These are phyloP conservation scores for Trochalopteron elliotii DNA, from an alignment of 2,113 vertebrate species.

Conservation along the genomic window DNA sequence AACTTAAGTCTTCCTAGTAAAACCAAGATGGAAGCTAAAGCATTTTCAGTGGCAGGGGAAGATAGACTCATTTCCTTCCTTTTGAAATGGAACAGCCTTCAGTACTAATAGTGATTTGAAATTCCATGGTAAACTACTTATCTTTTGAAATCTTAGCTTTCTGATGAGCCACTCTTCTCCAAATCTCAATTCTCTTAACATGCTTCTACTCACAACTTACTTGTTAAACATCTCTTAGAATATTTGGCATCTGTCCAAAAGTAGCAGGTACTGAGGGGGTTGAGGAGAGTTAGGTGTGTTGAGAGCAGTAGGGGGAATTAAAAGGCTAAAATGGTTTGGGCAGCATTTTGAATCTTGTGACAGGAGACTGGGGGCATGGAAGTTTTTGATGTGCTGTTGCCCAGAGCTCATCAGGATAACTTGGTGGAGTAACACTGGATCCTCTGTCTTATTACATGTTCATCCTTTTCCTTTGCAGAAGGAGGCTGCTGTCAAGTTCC, in stretches of 20 bases:
- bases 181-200: not conserved
- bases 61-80: not conserved
- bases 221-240: not conserved
- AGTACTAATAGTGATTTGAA: not conserved
- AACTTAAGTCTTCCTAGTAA: not conserved
- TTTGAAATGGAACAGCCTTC: not conserved
- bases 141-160: not conserved
- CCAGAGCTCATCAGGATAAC: not conserved
- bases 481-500: conserved; percentile 95
- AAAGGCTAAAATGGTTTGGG: not conserved
- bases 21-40: not conserved
- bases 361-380: not conserved
- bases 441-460: not conserved
- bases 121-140: not conserved
- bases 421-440: not conserved
- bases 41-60: not conserved
- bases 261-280: not conserved
- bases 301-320: not conserved
- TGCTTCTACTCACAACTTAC: not conserved
- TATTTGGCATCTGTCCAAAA: not conserved
- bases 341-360: not conserved
- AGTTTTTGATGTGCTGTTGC: not conserved
- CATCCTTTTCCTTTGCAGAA: conserved; percentile 77
- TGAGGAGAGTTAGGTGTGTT: not conserved
- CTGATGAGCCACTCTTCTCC: not conserved